Evolutionary conservation across 2,797 vertebrate genomes (phyloP), one percentile per base, ranked within the genome.

Genomic region (Sebastes vulpes): DNA sequence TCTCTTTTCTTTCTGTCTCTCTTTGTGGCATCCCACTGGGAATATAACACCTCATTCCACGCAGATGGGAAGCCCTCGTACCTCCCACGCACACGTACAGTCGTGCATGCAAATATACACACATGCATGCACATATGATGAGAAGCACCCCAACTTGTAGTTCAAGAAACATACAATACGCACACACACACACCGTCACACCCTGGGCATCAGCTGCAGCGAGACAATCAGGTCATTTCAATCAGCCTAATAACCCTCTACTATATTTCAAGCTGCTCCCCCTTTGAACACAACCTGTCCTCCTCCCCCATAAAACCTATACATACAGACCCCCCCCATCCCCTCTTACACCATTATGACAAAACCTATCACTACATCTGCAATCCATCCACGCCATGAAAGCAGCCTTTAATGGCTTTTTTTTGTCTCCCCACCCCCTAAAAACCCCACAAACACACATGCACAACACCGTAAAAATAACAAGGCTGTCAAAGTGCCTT

Each of bases 161-260:
- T 68, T 66, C 1, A 8, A 23, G 53, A 78, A 28, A 38, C 54
- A 77, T 52, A 75, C 65, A 57, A 67, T 25, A 53, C 69, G 61
- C 79, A 70, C 42, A 67, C 12, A 32, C 26, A 20, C 48, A 69
- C 46, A 54, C 65, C 63, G 66, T 75, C 23, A 4, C 72, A 90
- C 63, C 70, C 25, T 66, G 84, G 69, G 91, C 90, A 92, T 92
- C 94, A 92, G 89, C 93, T 94, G 90, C 86, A 81, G 82, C 14
- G 50, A 84, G 84, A 79, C 75, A 92, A 86, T 87, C 84, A 54
- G 91, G 90, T 92, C 87, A 94, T 92, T 95, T 93, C 93, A 94
- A 95, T 96, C 94, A 93, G 86, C 81, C 87, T 91, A 91, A 94
- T 92, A 90, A 93, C 89, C 90, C 81, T 72, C 75, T 28, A 70